Evolutionary conservation across 2,113 vertebrate genomes (phyloP).

Genomic region (Albula goreensis): DNA sequence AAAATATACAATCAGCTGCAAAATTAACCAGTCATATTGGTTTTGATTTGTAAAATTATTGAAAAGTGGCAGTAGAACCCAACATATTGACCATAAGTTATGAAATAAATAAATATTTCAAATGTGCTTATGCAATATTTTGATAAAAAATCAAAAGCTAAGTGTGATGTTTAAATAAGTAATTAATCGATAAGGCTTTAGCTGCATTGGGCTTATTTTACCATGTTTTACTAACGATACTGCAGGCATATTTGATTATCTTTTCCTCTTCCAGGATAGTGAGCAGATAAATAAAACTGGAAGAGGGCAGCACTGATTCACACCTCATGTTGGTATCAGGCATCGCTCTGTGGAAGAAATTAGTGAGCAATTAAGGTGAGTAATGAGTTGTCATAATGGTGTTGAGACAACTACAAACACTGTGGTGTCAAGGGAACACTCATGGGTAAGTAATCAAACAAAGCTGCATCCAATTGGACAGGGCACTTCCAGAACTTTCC

Average conservation of each 20-base stretch:
- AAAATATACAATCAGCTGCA: not conserved
- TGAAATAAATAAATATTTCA: too few species aligned
- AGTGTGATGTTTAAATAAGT: too few species aligned
- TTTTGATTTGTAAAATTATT: too few species aligned
- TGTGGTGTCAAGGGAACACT: constrained; percentile 41
- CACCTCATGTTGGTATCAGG: constrained; percentile 9
- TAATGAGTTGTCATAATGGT: constrained; percentile 43
- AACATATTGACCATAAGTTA: too few species aligned
- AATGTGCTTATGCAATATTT: too few species aligned
- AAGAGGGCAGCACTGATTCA: constrained; percentile 12
- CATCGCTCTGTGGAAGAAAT: constrained; percentile 37
- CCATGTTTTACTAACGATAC: not conserved
- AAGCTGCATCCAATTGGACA: constrained; percentile 33
- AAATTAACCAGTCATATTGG: not conserved
- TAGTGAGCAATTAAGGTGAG: constrained; percentile 45
- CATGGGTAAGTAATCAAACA: constrained; percentile 42
- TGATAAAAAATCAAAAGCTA: too few species aligned
- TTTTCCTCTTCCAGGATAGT: not conserved
- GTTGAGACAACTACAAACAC: constrained; percentile 49
- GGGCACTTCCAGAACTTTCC: constrained; percentile 32
- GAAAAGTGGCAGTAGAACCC: too few species aligned
- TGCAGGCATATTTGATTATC: not conserved
- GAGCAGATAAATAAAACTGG: not conserved
- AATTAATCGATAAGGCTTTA: not conserved
- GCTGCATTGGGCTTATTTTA: not conserved